phyloP scores from a whole-genome alignment of 2,797 vertebrate genomes.

The Heliangelus exortis region DNA sequence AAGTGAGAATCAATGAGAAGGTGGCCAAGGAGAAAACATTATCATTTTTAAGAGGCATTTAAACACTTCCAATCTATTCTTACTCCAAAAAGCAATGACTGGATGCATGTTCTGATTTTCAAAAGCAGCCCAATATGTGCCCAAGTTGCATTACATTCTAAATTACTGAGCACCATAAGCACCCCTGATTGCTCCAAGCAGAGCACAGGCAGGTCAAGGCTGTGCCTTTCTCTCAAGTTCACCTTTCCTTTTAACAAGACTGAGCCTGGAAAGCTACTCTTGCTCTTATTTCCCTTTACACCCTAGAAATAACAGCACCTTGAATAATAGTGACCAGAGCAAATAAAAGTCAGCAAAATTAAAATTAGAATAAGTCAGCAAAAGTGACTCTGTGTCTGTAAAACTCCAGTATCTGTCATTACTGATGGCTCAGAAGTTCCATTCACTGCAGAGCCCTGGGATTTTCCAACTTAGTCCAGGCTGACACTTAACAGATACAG shows the following conservation, averaged over 20 bases:
- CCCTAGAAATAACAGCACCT: not conserved
- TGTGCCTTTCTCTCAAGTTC: not conserved
- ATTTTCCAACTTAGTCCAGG: not conserved
- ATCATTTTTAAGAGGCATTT: not conserved
- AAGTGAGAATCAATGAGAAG: not conserved
- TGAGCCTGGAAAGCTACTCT: not conserved
- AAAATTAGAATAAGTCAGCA: slow-evolving; percentile 20
- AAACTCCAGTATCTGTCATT: not conserved
- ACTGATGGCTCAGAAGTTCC: not conserved
- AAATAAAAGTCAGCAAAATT: slow-evolving; percentile 15
- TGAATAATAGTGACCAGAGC: not conserved
- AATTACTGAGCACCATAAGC: not conserved
- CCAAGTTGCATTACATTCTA: not conserved
- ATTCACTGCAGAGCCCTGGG: not conserved
- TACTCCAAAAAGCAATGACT: not conserved
- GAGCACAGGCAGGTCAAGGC: not conserved
- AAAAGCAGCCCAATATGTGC: not conserved
- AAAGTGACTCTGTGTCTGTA: not conserved
- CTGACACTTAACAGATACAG: not conserved
- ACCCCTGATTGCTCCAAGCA: not conserved
- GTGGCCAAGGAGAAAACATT: not conserved
- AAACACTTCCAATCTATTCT: not conserved
- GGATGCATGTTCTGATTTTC: not conserved
- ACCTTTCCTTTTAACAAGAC: not conserved
- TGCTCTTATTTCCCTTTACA: not conserved